A percentile compares a stretch with the other conserved stretches of the same genome.
Evolutionary conservation across 2,113 vertebrate species (phyloP).

Genomic region (Alosa alosa): DNA sequence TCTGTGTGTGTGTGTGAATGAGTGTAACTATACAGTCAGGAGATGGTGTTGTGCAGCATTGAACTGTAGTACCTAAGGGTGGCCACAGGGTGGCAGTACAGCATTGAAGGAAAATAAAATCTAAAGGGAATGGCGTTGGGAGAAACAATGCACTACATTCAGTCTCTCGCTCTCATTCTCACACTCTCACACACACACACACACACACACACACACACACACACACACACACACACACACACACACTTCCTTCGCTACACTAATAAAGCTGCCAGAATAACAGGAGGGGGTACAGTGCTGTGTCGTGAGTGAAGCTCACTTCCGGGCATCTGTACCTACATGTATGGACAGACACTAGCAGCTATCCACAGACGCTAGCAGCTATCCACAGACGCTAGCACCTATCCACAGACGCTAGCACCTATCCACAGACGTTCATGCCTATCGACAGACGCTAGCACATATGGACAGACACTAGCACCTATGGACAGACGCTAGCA

Average conservation of each 20-base stretch:
- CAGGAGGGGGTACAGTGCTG: not conserved
- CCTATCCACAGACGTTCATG: too few relatives aligned
- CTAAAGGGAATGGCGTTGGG: slow-evolving; percentile 11
- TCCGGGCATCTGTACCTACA: not conserved
- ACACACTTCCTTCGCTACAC: slow-evolving; percentile 4
- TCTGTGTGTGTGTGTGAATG: not conserved
- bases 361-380: not conserved
- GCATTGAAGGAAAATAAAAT: not conserved
- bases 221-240: slow-evolving; percentile 23
- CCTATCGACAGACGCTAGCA: too few relatives aligned
- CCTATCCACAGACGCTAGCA: too few relatives aligned
- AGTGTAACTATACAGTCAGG: not conserved
- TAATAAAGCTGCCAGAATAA: not conserved
- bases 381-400: not conserved
- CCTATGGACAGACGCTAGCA: too few relatives aligned
- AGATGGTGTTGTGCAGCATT: not conserved
- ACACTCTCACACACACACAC: not conserved
- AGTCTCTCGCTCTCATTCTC: not conserved
- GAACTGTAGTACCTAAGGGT: slow-evolving; percentile 1
- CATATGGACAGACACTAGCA: too few relatives aligned
- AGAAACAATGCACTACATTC: not conserved
- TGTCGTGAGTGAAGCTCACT: not conserved
- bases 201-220: slow-evolving; percentile 1
- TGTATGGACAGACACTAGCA: not conserved
- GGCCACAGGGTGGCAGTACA: slow-evolving; percentile 13